Percentiles rank a stretch among this genome's conserved stretches.
phyloP scores from a whole-genome alignment of 2,888 invertebrate species.

The Zygogramma bicolorata region DNA sequence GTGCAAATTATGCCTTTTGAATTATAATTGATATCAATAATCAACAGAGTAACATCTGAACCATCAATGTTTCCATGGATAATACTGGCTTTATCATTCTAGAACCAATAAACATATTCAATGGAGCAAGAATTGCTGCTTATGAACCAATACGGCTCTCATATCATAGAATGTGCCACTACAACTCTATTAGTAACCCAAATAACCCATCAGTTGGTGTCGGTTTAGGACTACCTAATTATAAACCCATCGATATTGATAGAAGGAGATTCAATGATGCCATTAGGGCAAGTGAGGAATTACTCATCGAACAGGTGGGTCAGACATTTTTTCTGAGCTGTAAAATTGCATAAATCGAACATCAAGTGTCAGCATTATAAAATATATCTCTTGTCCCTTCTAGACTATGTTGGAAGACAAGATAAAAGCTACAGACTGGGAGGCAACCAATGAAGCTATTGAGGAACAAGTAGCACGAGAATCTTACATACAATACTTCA shows the following conservation, averaged over 20 bases:
- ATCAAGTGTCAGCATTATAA: no score
- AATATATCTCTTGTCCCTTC: no score
- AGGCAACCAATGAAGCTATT: slow-evolving; percentile 91
- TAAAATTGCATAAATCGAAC: no score
- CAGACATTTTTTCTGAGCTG: no score
- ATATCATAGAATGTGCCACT: slow-evolving; percentile 89
- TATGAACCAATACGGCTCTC: slow-evolving; percentile 86
- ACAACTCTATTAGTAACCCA: slow-evolving; percentile 90
- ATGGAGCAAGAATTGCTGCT: slow-evolving; percentile 80
- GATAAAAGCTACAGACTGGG: slow-evolving; percentile 89
- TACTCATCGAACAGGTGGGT: slow-evolving; percentile 81
- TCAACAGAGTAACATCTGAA: no score
- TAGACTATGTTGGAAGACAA: slow-evolving; percentile 93
- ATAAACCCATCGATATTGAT: slow-evolving; percentile 81
- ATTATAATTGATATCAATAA: no score
- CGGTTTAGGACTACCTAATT: slow-evolving; percentile 85
- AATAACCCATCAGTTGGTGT: slow-evolving; percentile 85
- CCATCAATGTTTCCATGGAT: no score
- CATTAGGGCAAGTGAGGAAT: slow-evolving; percentile 80
- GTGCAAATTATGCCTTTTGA: no score
- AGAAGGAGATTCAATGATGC: slow-evolving; percentile 80
- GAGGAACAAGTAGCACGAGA: slow-evolving; percentile 89
- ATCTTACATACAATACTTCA: slow-evolving; percentile 80
- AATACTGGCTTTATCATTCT: no score
- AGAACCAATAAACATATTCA: slow-evolving; percentile 91